Evolutionary conservation across 2,797 vertebrate genomes (phyloP).

Genomic region (Lates japonicus): DNA sequence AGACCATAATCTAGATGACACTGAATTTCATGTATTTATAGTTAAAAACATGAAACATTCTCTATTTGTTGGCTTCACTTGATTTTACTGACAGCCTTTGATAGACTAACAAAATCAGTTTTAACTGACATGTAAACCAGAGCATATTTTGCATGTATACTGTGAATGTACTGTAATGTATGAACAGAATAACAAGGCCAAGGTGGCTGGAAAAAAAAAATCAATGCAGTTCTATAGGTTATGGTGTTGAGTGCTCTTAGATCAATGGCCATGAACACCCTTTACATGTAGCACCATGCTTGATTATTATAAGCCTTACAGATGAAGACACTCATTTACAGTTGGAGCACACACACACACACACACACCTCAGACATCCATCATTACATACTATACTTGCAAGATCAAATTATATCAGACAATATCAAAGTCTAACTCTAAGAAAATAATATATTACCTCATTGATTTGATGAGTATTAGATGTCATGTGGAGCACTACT

Average conservation of each 20-base stretch:
- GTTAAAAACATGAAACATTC: conserved; percentile 1
- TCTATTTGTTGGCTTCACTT: neutral
- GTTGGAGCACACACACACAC: conserved; percentile 16
- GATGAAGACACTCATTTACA: conserved; percentile 37
- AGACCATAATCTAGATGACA: conserved; percentile 13
- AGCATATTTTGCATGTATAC: conserved; percentile 24
- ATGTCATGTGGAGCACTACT: neutral
- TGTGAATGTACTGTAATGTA: conserved; percentile 35
- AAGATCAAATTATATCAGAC: neutral
- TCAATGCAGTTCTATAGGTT: conserved; percentile 56
- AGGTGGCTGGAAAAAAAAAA: conserved; percentile 49
- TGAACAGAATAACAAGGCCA: conserved; percentile 35
- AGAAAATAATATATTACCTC: neutral
- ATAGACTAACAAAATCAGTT: conserved; percentile 16
- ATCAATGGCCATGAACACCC: conserved; percentile 61
- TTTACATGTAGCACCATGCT: conserved; percentile 47
- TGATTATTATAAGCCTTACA: conserved; percentile 58
- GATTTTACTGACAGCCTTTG: neutral
- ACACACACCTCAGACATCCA: neutral
- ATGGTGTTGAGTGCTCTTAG: conserved; percentile 37
- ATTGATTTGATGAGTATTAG: neutral
- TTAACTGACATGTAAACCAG: conserved; percentile 22
- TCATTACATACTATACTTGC: neutral
- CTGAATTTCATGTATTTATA: neutral
- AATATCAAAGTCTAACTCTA: too few relatives aligned